phyloP scores from a whole-genome alignment of 1,140 invertebrate species.

The Meteorus sp. region DNA sequence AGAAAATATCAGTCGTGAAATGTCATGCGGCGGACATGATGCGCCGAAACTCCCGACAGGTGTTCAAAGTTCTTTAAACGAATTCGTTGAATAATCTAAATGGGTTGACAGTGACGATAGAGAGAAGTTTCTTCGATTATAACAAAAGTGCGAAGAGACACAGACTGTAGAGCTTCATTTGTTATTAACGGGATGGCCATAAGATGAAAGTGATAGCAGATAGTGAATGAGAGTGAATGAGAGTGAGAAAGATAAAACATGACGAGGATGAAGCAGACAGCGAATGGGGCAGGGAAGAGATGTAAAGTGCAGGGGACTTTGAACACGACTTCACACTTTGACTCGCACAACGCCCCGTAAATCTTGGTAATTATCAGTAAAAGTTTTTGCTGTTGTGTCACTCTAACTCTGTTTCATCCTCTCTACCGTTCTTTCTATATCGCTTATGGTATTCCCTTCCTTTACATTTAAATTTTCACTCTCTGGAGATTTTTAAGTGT shows the following conservation, averaged over 20 bases:
- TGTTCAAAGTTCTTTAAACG: conserved; percentile 50
- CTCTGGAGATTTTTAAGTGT: too few relatives aligned
- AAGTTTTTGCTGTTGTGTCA: conserved; percentile 41
- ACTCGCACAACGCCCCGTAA: conserved; percentile 49
- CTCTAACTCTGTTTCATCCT: conserved; percentile 10
- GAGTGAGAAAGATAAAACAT: conserved; percentile 7
- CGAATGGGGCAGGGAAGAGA: conserved; percentile 12
- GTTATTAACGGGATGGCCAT: conserved; percentile 50
- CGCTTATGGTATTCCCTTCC: background rate
- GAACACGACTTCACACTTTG: conserved; percentile 60
- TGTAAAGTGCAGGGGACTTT: conserved; percentile 55
- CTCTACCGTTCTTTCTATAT: background rate
- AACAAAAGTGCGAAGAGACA: conserved; percentile 52
- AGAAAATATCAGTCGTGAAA: too few relatives aligned
- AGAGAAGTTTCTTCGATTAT: conserved; percentile 54
- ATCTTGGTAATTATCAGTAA: conserved; percentile 58
- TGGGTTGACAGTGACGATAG: conserved; percentile 42
- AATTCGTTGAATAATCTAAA: too few relatives aligned
- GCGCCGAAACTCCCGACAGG: too few relatives aligned
- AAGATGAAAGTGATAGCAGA: conserved; percentile 4
- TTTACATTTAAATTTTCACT: background rate
- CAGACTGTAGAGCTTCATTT: conserved; percentile 48
- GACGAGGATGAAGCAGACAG: background rate
- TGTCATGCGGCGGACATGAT: too few relatives aligned
- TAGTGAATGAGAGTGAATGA: background rate